phyloP scores from a whole-genome alignment of 1,140 invertebrate species.

The Platorchestia sp. region DNA sequence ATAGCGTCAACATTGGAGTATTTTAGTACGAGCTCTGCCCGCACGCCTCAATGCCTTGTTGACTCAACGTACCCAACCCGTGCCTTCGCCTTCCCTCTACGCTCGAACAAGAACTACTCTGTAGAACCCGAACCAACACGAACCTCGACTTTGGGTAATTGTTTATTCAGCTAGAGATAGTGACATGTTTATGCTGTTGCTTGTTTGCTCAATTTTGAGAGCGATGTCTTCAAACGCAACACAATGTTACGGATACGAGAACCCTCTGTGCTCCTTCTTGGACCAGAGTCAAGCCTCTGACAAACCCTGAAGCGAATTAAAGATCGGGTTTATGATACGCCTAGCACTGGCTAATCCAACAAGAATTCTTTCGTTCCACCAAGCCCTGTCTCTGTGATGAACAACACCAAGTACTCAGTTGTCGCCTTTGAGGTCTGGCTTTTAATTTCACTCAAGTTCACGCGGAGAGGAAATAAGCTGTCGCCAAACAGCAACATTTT shows the following conservation, averaged over 20 bases:
- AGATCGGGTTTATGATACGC: constrained; percentile 54
- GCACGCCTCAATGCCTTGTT: neutral
- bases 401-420: neutral
- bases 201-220: constrained; percentile 52
- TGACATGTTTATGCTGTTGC: constrained; percentile 49
- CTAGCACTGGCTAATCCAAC: constrained; percentile 39
- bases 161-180: constrained; percentile 44
- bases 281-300: neutral
- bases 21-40: constrained; percentile 5
- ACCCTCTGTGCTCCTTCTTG: neutral
- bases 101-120: constrained; percentile 41
- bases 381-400: constrained; percentile 8
- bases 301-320: constrained; percentile 44
- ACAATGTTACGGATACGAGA: constrained; percentile 50
- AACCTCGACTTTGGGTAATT: constrained; percentile 47
- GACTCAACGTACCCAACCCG: neutral
- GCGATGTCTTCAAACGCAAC: constrained; percentile 43
- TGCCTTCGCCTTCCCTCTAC: neutral
- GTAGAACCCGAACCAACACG: constrained; percentile 37
- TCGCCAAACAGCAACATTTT: neutral
- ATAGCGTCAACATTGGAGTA: constrained; percentile 19
- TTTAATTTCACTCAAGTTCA: neutral
- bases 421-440: neutral
- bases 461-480: neutral
- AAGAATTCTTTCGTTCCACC: constrained; percentile 15